Percentiles rank a stretch among this genome's conserved stretches.
These are phyloP conservation scores for Chouioia cunea DNA, from an alignment of 2,888 invertebrate species.

Conservation along the genomic window DNA sequence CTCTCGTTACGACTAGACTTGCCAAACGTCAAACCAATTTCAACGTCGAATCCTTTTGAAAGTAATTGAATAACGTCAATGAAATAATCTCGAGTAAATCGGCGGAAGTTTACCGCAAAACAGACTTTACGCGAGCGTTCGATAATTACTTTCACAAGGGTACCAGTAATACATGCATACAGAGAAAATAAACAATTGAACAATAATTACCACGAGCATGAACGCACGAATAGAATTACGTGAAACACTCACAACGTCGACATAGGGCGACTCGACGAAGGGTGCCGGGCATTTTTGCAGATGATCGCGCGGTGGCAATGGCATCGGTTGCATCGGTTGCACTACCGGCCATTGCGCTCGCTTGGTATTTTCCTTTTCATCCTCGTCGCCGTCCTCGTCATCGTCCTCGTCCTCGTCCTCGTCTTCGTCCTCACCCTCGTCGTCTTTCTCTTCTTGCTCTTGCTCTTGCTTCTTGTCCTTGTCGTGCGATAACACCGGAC, in stretches of 20 bases:
- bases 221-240: slow-evolving; percentile 52
- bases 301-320: slow-evolving; percentile 52
- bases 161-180: too few relatives aligned
- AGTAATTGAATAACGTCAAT: too few relatives aligned
- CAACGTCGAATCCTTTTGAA: too few relatives aligned
- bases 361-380: slow-evolving; percentile 13
- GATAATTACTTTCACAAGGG: too few relatives aligned
- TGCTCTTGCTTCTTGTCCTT: background rate
- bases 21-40: too few relatives aligned
- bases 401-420: background rate
- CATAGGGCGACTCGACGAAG: slow-evolving; percentile 72
- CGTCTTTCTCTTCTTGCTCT: background rate
- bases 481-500: slow-evolving; percentile 49
- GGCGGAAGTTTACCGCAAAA: too few relatives aligned
- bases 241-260: slow-evolving; percentile 56
- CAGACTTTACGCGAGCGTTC: too few relatives aligned
- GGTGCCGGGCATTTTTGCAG: slow-evolving; percentile 72
- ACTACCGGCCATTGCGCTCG: slow-evolving; percentile 57
- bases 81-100: too few relatives aligned
- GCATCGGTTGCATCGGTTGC: slow-evolving; percentile 54
- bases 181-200: background rate
- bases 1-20: too few relatives aligned
- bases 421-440: background rate
- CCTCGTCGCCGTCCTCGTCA: background rate
- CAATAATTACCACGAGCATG: slow-evolving; percentile 43